Base-by-base conservation (phyloP, 2,797 vertebrate species). In the Leptoclinus maculatus region DNA sequence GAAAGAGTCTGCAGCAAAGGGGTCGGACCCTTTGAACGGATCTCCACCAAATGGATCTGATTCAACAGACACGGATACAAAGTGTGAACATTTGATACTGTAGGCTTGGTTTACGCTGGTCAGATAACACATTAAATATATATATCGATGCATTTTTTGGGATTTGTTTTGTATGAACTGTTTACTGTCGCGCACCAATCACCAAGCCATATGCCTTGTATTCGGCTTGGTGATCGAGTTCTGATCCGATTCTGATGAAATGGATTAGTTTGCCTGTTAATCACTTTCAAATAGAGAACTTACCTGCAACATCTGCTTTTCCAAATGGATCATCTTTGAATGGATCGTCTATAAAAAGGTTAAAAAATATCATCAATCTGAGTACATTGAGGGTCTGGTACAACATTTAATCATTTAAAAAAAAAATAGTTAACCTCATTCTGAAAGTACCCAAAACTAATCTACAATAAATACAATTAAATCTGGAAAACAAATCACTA, bases 251-350 rank as follows among this genome's bases (percentile, higher is more conserved):
- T 45, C 16, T 19, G 21, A 51, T 51, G 9, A 47, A 64, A 67
- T 4, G 14, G 10, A 54, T 65, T 2, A 38, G 16, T 13, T 66
- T n/a, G 16, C 53, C 34, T 47, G 10, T 59, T 71, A 1, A 66
- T 74, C 51, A 51, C n/a, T 32, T 53, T 32, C 25, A 17, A 63
- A 21, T 3, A 3, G 5, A 74, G 2, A 58, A 92, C 91, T 94
- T 78, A 99, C 98, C 97, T 73, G 93, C 86, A 78, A 88, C 87
- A 51, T 95, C 92, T 63, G 96, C 95, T 95, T 99, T 99, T 78
- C 96, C 97, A 95, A 99, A 99, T 34, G 95, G 98, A 90, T 99
- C 98, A 88, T 99, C 97, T 86, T 97, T 99, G 87, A 99, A 99
- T 66, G 97, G 98, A 94, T 99, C 97, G 67, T 94, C 98, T 99